Conservation (phyloP, 2,888 invertebrate genomes). For the Phortica magna region DNA sequence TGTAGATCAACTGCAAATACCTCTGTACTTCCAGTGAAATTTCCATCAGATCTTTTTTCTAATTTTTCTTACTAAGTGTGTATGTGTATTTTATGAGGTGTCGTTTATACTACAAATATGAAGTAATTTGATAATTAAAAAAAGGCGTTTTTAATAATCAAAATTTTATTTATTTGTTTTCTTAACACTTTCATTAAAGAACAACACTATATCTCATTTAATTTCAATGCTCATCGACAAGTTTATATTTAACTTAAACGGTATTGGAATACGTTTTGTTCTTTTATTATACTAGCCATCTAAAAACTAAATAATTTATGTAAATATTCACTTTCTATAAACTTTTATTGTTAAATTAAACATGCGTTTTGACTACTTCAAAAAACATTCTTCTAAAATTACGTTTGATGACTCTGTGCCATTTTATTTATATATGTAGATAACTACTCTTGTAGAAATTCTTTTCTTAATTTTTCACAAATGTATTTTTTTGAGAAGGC, state of each 20-base stretch:
- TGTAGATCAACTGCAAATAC: slow-evolving; percentile 58
- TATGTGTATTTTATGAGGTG: background rate
- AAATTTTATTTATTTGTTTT: slow-evolving; percentile 4
- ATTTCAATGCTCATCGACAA: slow-evolving; percentile 24
- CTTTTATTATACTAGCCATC: background rate
- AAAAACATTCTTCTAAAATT: slow-evolving; percentile 12
- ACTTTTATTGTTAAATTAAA: slow-evolving; percentile 2
- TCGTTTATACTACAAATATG: background rate
- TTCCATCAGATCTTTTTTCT: background rate
- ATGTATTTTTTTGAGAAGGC: background rate
- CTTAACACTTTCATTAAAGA: slow-evolving; percentile 28
- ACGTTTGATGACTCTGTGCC: slow-evolving; percentile 11
- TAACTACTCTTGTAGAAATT: background rate
- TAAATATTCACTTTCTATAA: slow-evolving; percentile 33
- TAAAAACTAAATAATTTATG: slow-evolving; percentile 28
- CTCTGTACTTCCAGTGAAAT: background rate
- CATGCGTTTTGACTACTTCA: slow-evolving; percentile 18
- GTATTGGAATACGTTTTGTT: background rate
- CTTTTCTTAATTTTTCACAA: background rate
- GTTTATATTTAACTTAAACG: background rate
- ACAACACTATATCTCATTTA: slow-evolving; percentile 9
- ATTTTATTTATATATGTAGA: slow-evolving; percentile 14
- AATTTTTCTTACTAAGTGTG: background rate
- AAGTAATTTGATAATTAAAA: background rate
- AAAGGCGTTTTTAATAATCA: background rate